Conservation (phyloP, 2,888 invertebrate species). For the Drosophila imparisetae region DNA sequence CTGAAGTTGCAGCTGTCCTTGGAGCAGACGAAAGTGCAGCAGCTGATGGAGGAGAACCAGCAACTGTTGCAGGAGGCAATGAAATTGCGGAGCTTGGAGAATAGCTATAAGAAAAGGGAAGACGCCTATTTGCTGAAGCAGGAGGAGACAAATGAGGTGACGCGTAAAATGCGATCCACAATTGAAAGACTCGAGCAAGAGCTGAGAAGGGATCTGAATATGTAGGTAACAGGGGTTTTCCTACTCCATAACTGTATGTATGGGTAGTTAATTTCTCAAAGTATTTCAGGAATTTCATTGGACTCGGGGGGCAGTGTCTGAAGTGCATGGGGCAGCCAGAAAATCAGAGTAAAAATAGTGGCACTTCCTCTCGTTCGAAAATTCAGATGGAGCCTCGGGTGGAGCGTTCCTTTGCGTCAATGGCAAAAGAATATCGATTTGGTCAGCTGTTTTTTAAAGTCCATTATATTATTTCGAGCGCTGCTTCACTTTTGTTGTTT, state of each 20-base stretch:
- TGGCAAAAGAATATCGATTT: neutral
- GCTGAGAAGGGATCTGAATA: neutral
- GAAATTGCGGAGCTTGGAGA: constrained; percentile 31
- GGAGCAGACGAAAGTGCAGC: constrained; percentile 55
- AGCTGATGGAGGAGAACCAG: constrained; percentile 43
- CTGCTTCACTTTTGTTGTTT: constrained; percentile 11
- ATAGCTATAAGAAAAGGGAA: constrained; percentile 41
- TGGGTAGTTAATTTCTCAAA: constrained; percentile 4
- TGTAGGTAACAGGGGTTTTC: constrained; percentile 16
- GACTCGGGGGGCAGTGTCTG: neutral
- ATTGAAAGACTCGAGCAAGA: constrained; percentile 24
- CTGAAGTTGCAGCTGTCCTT: constrained; percentile 58
- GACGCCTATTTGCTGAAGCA: constrained; percentile 44
- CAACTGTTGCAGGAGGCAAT: constrained; percentile 68
- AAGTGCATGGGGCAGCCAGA: neutral
- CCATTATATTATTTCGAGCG: neutral
- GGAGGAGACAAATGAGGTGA: constrained; percentile 44
- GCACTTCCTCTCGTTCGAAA: neutral
- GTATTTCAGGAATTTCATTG: constrained; percentile 21
- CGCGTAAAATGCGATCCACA: constrained; percentile 13
- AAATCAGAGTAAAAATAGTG: neutral
- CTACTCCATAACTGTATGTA: neutral
- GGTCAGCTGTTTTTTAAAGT: constrained; percentile 9
- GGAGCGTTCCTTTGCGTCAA: neutral
- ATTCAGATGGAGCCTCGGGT: neutral